Percentiles rank a stretch among this genome's conserved stretches.
Evolutionary conservation across 1,140 invertebrate genomes (phyloP).

Genomic region (Onthophagus taurus): DNA sequence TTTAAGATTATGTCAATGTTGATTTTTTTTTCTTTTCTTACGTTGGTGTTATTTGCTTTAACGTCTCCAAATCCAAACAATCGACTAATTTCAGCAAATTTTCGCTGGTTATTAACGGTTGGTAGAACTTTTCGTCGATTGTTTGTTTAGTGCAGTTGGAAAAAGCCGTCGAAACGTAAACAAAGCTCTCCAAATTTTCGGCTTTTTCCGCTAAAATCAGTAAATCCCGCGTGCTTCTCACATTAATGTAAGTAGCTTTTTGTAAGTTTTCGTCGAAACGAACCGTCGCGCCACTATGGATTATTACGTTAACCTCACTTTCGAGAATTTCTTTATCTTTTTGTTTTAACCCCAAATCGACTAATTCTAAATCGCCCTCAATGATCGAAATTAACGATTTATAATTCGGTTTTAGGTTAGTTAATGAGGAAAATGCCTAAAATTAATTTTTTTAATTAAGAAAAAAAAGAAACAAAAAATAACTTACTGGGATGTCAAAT

Average conservation of each 20-base stretch:
- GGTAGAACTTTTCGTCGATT: slow-evolving; percentile 41
- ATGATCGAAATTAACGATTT: slow-evolving; percentile 34
- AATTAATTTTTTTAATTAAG: no score
- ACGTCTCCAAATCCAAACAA: slow-evolving; percentile 34
- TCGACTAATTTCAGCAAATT: slow-evolving; percentile 39
- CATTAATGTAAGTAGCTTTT: slow-evolving; percentile 57
- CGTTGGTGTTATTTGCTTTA: slow-evolving; percentile 37
- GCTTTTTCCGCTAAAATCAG: slow-evolving; percentile 56
- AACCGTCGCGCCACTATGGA: slow-evolving; percentile 61
- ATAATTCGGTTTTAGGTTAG: slow-evolving; percentile 25
- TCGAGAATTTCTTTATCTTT: not conserved
- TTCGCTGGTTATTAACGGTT: slow-evolving; percentile 38
- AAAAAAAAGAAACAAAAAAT: no score
- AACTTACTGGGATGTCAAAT: slow-evolving; percentile 47
- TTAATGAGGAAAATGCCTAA: slow-evolving; percentile 11
- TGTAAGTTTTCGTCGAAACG: slow-evolving; percentile 60
- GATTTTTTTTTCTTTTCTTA: slow-evolving; percentile 35
- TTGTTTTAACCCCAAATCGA: slow-evolving; percentile 9
- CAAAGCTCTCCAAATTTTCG: slow-evolving; percentile 45
- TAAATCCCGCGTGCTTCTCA: slow-evolving; percentile 53
- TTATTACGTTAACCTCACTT: slow-evolving; percentile 33
- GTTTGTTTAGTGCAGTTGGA: slow-evolving; percentile 37
- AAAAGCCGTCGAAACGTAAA: slow-evolving; percentile 49
- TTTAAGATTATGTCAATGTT: no score
- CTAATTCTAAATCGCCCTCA: slow-evolving; percentile 33